Evolutionary conservation across 2,888 invertebrate genomes (phyloP).

Genomic region (Eupeodes latifasciatus): DNA sequence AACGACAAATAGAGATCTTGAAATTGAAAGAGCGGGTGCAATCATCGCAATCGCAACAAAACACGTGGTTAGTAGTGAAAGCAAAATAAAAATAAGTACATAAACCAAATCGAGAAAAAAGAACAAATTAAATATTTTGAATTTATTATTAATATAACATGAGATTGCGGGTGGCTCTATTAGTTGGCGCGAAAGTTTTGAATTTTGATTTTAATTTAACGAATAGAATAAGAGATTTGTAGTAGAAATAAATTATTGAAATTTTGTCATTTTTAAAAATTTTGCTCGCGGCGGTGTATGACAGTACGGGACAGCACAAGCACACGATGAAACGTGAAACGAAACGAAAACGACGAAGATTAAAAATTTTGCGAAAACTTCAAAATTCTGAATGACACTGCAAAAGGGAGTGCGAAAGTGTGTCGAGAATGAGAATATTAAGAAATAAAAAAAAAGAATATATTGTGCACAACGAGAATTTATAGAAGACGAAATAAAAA

Average conservation of each 20-base stretch:
- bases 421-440: constrained; percentile 52
- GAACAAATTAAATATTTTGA: constrained; percentile 31
- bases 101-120: neutral
- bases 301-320: constrained; percentile 12
- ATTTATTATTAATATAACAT: constrained; percentile 18
- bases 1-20: constrained; percentile 32
- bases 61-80: constrained; percentile 75
- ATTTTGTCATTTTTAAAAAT: neutral
- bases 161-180: constrained; percentile 43
- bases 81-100: constrained; percentile 34
- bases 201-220: neutral
- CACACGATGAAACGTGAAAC: no score
- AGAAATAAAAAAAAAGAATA: neutral
- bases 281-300: constrained; percentile 32
- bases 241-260: neutral
- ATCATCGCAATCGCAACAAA: constrained; percentile 47
- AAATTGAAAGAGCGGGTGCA: constrained; percentile 70
- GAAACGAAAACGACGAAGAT: neutral
- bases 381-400: constrained; percentile 59
- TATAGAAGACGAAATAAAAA: neutral
- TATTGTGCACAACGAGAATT: constrained; percentile 37
- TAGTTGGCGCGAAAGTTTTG: constrained; percentile 18
- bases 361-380: constrained; percentile 54
- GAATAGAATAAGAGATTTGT: neutral
- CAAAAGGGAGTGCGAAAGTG: constrained; percentile 59